Conservation (phyloP, 1,140 invertebrate species). For the Drosophila varians region DNA sequence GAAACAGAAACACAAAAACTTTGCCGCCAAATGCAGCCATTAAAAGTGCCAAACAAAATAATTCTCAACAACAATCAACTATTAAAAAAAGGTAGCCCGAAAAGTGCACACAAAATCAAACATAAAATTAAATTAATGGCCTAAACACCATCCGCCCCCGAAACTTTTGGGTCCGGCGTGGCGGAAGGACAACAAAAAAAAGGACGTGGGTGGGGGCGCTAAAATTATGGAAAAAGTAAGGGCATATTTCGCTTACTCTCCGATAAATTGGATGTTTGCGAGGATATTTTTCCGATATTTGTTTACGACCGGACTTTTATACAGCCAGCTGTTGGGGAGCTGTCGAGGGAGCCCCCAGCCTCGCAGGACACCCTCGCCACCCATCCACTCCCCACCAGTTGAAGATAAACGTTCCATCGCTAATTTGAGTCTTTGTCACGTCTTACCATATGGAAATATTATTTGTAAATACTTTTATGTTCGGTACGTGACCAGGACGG, state of each 20-base stretch:
- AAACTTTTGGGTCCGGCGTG: constrained; percentile 21
- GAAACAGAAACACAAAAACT: constrained; percentile 42
- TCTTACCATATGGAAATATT: constrained; percentile 83
- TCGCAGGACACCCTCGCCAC: too few species aligned
- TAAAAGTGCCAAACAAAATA: constrained; percentile 71
- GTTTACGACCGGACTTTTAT: constrained; percentile 76
- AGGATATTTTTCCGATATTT: constrained; percentile 36
- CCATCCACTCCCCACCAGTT: constrained; percentile 25
- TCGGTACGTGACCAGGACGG: constrained; percentile 77
- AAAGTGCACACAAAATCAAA: constrained; percentile 64
- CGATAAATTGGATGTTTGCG: constrained; percentile 64
- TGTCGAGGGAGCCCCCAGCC: neutral
- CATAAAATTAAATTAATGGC: constrained; percentile 80
- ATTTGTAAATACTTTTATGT: constrained; percentile 83
- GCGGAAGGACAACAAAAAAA: too few species aligned
- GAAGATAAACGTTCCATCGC: constrained; percentile 76
- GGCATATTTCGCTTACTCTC: constrained; percentile 36
- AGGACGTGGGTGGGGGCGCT: constrained; percentile 67
- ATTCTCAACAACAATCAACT: constrained; percentile 63
- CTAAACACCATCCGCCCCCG: constrained; percentile 36
- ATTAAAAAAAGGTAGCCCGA: constrained; percentile 57
- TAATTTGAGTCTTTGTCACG: constrained; percentile 83
- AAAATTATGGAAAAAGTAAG: constrained; percentile 77
- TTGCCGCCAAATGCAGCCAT: constrained; percentile 73
- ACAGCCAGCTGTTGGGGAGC: constrained; percentile 42